These are phyloP conservation scores for Spermophilus dauricus DNA, from an alignment of 2,113 vertebrate species.

Conservation along the genomic window DNA sequence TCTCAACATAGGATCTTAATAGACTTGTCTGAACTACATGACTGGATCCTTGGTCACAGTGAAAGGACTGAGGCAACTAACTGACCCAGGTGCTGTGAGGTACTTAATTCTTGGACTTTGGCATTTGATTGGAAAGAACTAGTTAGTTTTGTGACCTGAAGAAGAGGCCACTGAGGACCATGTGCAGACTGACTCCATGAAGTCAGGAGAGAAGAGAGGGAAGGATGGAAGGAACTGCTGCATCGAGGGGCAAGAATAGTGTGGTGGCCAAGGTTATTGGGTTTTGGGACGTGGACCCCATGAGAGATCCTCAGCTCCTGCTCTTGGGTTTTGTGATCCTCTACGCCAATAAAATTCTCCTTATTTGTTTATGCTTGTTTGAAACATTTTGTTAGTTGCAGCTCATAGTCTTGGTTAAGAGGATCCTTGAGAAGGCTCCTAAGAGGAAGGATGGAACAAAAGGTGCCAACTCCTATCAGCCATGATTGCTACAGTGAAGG, in stretches of 20 bases:
- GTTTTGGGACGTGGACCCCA: background rate
- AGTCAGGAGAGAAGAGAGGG: background rate
- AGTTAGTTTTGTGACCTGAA: background rate
- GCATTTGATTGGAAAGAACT: background rate
- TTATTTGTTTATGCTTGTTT: slow-evolving; percentile 1
- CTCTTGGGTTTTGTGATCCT: background rate
- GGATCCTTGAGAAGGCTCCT: background rate
- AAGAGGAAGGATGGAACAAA: background rate
- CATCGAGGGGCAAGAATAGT: no score
- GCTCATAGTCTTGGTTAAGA: slow-evolving; percentile 4
- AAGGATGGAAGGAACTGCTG: background rate
- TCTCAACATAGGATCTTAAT: background rate
- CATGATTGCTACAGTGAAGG: background rate
- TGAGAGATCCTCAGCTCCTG: background rate
- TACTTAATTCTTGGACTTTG: background rate
- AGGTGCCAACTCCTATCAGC: background rate
- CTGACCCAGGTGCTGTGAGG: background rate
- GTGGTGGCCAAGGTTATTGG: no score
- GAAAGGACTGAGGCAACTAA: background rate
- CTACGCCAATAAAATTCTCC: background rate
- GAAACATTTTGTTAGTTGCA: slow-evolving; percentile 35
- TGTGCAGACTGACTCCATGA: background rate
- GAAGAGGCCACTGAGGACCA: background rate
- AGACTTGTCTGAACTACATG: background rate
- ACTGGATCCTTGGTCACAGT: background rate